phyloP scores from a whole-genome alignment of 2,113 vertebrate species.

The Pao palembangensis region DNA sequence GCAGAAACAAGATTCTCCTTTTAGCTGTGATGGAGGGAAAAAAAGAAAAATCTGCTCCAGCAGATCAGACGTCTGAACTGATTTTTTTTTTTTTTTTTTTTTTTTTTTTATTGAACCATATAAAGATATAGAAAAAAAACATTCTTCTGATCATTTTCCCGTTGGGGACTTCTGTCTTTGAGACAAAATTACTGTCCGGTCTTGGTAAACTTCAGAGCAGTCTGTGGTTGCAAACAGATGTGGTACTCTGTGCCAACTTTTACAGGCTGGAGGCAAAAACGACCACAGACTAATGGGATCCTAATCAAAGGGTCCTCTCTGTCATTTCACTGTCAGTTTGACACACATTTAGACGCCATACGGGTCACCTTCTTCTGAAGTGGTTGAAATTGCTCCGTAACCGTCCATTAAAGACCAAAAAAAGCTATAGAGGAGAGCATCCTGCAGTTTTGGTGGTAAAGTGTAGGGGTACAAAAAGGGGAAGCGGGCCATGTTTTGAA shows the following conservation, averaged over 20 bases:
- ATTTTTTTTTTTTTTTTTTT: no score
- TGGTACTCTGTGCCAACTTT: slow-evolving; percentile 33
- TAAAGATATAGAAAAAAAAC: background rate
- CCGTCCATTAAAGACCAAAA: slow-evolving; percentile 32
- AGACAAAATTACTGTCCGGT: slow-evolving; percentile 34
- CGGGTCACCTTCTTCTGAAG: slow-evolving; percentile 31
- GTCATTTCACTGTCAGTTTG: slow-evolving; percentile 43
- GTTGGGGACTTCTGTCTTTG: slow-evolving; percentile 15
- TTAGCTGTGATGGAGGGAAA: no score
- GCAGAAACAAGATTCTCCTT: no score
- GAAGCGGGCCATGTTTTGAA: slow-evolving; percentile 62
- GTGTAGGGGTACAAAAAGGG: slow-evolving; percentile 11
- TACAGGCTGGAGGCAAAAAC: slow-evolving; percentile 27
- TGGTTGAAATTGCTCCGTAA: slow-evolving; percentile 49
- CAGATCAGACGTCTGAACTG: no score
- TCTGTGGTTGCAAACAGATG: slow-evolving; percentile 52
- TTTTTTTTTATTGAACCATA: no score
- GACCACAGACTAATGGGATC: slow-evolving; percentile 30
- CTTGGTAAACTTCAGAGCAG: slow-evolving; percentile 37
- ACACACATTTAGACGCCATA: slow-evolving; percentile 30
- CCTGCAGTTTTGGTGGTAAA: slow-evolving; percentile 39
- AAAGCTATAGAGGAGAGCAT: slow-evolving; percentile 44
- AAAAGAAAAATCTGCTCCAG: no score
- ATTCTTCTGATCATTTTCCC: slow-evolving; percentile 4
- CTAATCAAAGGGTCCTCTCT: slow-evolving; percentile 49